Base-by-base conservation (phyloP, 1,140 invertebrate species). In the Megalopta genalis region DNA sequence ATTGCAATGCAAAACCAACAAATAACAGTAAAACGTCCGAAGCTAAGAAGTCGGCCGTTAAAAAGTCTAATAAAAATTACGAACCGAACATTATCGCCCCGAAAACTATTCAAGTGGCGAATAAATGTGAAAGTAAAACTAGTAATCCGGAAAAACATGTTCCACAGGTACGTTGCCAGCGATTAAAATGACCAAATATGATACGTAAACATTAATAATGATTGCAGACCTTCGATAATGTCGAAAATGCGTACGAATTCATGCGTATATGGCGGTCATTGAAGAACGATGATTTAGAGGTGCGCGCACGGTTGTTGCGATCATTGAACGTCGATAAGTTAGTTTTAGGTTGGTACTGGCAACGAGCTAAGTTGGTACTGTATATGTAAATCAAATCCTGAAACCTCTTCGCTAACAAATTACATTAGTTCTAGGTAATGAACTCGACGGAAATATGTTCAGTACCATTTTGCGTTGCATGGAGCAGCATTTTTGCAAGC, bases 361-460 rank as follows among this genome's bases (percentile, higher is more conserved):
- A 27, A 54, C 39, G n/a, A 57, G 49, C 49, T 52, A 59, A 57
- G 0, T 64, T 9, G 21, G 0, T 9, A 42, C 18, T 46, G 42
- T 46, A 14, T 25, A 18, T 14, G 52, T 1, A 54, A 32, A 23
- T 39, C 1, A n/a, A 57, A 57, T 57, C n/a, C 18, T 57, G 0
- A 57, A 57, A n/a, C 10, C 25, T 18, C 37, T 23, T 60, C 39
- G n/a, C 27, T 12, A 74, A 6, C 5, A 42, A 37, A 67, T 42
- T 63, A 46, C 52, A 46, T 21, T 49, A 90, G 89, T 90, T 77
- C 69, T 90, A 85, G 90, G 87, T 52, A 88, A 83, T 46, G 89
- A 88, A 71, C 74, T 91, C 42, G 89, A 91, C 37, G 88, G 82
- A 14, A 59, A 79, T 1, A 91, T 90, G 86, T 85, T 90, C 37